These are phyloP conservation scores for Drosophila paracracens DNA, from an alignment of 2,888 invertebrate genomes.

Conservation along the genomic window DNA sequence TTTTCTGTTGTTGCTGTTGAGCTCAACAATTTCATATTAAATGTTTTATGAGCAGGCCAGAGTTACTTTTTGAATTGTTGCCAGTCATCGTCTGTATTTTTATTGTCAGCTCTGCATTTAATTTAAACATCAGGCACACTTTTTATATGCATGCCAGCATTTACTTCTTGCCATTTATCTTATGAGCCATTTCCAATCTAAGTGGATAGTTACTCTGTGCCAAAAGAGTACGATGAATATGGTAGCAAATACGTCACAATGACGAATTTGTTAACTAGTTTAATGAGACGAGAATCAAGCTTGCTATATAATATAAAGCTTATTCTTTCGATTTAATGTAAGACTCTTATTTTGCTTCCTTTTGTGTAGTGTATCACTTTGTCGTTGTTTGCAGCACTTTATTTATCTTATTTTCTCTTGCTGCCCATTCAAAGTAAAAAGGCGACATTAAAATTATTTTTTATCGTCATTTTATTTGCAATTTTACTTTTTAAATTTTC, in stretches of 20 bases:
- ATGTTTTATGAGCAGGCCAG: constrained; percentile 76
- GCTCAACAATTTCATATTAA: constrained; percentile 71
- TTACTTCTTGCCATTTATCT: constrained; percentile 60
- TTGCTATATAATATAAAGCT: neutral
- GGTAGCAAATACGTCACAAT: neutral
- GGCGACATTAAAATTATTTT: constrained; percentile 77
- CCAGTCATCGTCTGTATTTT: constrained; percentile 61
- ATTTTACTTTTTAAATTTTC: constrained; percentile 54
- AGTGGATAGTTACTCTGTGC: constrained; percentile 31
- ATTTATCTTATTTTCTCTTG: neutral
- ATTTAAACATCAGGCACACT: constrained; percentile 76
- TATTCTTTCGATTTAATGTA: neutral
- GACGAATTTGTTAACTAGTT: neutral
- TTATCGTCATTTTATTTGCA: constrained; percentile 74
- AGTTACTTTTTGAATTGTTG: constrained; percentile 63
- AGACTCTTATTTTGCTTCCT: neutral
- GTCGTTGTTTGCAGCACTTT: neutral
- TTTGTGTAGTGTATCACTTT: constrained; percentile 31
- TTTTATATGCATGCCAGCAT: constrained; percentile 63
- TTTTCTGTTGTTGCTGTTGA: constrained; percentile 16
- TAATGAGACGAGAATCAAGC: neutral
- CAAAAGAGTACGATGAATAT: neutral
- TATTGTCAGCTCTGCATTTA: constrained; percentile 80
- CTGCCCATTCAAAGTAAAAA: constrained; percentile 69
- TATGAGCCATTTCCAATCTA: constrained; percentile 38